Percentiles rank a stretch among this genome's conserved stretches.
Evolutionary conservation across 2,113 vertebrate genomes (phyloP).

Genomic region (Lutjanus erythropterus): DNA sequence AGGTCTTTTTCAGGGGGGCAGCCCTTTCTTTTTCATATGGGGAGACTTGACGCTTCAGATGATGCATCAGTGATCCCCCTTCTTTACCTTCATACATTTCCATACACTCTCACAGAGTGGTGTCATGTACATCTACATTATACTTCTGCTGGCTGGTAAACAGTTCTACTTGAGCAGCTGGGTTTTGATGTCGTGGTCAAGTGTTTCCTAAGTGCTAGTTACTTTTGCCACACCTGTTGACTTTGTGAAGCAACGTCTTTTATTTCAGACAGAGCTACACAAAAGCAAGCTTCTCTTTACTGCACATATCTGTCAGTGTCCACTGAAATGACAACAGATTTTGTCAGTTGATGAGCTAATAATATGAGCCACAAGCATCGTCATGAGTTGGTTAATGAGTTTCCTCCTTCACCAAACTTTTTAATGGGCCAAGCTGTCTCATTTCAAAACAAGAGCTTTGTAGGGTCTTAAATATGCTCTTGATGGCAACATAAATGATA

Average conservation of each 20-base stretch:
- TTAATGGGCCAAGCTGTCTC: neutral
- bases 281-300: neutral
- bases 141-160: neutral
- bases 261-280: neutral
- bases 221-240: neutral
- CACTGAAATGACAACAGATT: neutral
- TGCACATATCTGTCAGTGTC: neutral
- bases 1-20: too few species aligned
- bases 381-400: neutral
- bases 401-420: neutral
- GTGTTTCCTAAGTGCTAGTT: neutral
- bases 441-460: neutral
- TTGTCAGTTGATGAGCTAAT: neutral
- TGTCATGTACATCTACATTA: neutral
- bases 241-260: neutral
- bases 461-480: neutral
- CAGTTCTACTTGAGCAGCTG: neutral
- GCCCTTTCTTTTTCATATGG: too few species aligned
- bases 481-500: neutral
- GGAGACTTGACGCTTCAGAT: neutral
- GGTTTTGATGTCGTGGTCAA: neutral
- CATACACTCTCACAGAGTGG: neutral
- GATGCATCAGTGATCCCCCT: constrained; percentile 2
- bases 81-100: neutral
- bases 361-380: neutral